These are phyloP conservation scores for Pollachius pollachius DNA, from an alignment of 2,113 vertebrate genomes.

Conservation along the genomic window DNA sequence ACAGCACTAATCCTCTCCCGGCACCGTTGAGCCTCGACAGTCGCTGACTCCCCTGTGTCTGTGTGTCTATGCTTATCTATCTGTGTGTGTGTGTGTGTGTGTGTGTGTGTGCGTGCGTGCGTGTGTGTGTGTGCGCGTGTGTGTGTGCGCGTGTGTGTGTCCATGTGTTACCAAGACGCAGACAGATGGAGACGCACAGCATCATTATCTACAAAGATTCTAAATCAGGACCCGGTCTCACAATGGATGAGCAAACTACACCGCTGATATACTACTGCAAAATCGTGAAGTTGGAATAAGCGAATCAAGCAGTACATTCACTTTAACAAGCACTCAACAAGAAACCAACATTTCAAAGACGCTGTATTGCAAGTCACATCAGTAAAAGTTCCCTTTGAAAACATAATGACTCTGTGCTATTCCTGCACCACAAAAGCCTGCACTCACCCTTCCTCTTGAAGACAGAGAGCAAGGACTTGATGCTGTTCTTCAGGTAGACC, in stretches of 20 bases:
- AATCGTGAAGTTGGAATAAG: not conserved
- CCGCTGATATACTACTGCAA: not conserved
- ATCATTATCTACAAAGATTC: not conserved
- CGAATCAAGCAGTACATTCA: not conserved
- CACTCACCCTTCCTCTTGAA: constrained; percentile 94
- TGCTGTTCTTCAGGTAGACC: constrained; percentile 84
- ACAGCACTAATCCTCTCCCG: not conserved
- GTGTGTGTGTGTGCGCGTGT: not conserved
- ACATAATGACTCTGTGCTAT: no score
- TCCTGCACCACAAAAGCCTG: not conserved
- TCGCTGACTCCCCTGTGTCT: not conserved
- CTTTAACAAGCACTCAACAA: not conserved
- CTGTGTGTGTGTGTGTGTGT: not conserved
- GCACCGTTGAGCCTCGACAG: not conserved
- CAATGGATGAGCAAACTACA: not conserved
- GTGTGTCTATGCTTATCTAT: not conserved
- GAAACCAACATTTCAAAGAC: not conserved
- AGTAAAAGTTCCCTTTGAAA: no score
- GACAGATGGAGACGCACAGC: not conserved
- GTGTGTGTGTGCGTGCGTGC: not conserved
- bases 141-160: not conserved
- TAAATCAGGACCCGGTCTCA: not conserved
- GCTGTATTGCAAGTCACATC: not conserved
- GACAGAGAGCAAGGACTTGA: constrained; percentile 81
- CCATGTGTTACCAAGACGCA: not conserved